Percentiles rank a stretch among this genome's conserved stretches.
Conservation (phyloP, 2,888 invertebrate species). For the Amphipyra tragopoginis region DNA sequence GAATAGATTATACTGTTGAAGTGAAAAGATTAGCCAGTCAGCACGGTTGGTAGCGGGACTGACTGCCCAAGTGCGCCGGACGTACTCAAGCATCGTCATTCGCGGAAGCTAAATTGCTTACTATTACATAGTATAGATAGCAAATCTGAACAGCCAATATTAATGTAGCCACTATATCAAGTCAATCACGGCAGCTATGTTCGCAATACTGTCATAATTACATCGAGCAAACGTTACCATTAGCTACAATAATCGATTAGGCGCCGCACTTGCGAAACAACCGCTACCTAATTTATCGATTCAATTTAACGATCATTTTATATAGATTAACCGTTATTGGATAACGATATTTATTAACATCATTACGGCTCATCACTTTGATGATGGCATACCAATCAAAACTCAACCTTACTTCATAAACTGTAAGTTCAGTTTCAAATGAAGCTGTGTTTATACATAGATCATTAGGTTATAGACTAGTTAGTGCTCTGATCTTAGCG, state of each 20-base stretch:
- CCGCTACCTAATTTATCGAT: constrained; percentile 59
- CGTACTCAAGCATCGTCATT: too few relatives aligned
- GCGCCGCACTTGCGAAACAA: constrained; percentile 56
- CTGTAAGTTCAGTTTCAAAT: constrained; percentile 5
- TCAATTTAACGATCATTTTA: constrained; percentile 62
- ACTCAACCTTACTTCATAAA: not conserved
- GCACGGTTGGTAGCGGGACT: too few relatives aligned
- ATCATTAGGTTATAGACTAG: constrained; percentile 23
- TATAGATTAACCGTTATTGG: constrained; percentile 59
- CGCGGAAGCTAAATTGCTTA: too few relatives aligned
- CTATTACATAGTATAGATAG: not conserved
- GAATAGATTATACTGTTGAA: too few relatives aligned
- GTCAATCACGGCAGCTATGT: constrained; percentile 20
- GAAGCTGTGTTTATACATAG: constrained; percentile 1
- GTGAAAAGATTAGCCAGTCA: too few relatives aligned
- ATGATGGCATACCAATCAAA: not conserved
- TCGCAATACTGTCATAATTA: constrained; percentile 29
- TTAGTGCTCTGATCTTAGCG: constrained; percentile 31
- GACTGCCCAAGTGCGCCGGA: too few relatives aligned
- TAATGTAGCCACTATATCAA: constrained; percentile 3
- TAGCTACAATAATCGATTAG: constrained; percentile 50
- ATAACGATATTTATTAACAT: constrained; percentile 54
- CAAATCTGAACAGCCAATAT: not conserved
- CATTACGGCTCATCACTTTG: constrained; percentile 50
- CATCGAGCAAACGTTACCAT: constrained; percentile 30